Evolutionary conservation across 2,113 vertebrate genomes (phyloP).

Genomic region (Maylandia zebra): DNA sequence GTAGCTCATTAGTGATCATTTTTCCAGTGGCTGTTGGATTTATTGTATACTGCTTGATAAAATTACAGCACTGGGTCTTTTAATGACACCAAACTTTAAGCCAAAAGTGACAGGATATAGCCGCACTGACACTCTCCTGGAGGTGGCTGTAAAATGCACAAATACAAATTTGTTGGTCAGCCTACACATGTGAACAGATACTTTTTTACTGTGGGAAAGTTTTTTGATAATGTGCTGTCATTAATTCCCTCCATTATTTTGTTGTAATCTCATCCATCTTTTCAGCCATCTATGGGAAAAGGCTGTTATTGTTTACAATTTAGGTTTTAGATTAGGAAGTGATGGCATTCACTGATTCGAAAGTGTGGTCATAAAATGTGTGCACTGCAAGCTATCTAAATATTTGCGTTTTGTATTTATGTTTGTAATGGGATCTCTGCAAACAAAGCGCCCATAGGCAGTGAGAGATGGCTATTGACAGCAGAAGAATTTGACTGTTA

Average conservation of each 20-base stretch:
- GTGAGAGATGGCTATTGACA: background rate
- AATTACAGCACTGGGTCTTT: background rate
- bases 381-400: background rate
- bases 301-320: background rate
- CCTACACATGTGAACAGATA: background rate
- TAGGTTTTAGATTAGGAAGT: background rate
- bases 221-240: background rate
- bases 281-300: background rate
- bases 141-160: background rate
- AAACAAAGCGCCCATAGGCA: background rate
- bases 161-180: background rate
- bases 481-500: background rate
- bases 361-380: background rate
- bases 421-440: background rate
- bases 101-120: conserved; percentile 1
- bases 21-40: background rate
- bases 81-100: background rate
- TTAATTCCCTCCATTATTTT: background rate
- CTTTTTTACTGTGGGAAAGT: background rate
- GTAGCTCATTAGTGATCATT: conserved; percentile 31
- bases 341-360: background rate
- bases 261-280: background rate
- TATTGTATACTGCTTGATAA: background rate
- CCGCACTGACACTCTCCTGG: background rate
- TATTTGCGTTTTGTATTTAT: background rate